Base-by-base conservation (phyloP, 1,140 invertebrate genomes). In the Eriocheir sinensis region DNA sequence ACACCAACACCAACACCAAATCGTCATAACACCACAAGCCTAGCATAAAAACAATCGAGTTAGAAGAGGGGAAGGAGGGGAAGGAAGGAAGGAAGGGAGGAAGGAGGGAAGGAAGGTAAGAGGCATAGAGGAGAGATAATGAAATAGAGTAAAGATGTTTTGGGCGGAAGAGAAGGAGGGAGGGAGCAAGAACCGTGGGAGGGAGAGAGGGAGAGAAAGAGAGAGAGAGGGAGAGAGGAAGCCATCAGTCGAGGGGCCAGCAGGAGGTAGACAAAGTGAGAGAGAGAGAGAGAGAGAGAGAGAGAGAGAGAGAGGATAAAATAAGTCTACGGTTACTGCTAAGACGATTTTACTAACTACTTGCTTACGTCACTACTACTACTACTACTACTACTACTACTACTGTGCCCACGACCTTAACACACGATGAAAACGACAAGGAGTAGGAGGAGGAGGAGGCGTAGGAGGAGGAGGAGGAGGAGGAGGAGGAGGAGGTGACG, bases 201-300 rank as follows among this genome's bases (percentile, higher is more conserved):
- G 44, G 41, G n/a, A 53, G 88, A 40, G 34, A 53, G 44, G 12
- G 81, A 85, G 32, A 17, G 81, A 85, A 32, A 85, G 81, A 85
- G 81, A 85, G 32, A 21, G 17, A 21, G 81, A 85, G 32, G 30
- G 81, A 85, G 44, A 89, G 41, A 53, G 88, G 41, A 48, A 89
- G 30, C 27, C 36, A 53, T 32, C 17, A 88, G 38, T 72, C 60
- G 21, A n/a, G 60, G n/a, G 60, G 60, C 60, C 60, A 72, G 60
- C 60, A 72, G 60, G 32, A 38, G 36, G 85, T 27, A 88, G 27
- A 48, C 38, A 48, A 40, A 48, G 36, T 72, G 60, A 53, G 40
- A 90, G 88, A 53, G 44, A 90, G 88, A 44, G 88, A 44, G 15
- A 44, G 88, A 44, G 38, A 44, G 88, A 89, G 41, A 6, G 88